Base-by-base conservation (phyloP, 1,140 invertebrate species). In the Drosophila lowei region DNA sequence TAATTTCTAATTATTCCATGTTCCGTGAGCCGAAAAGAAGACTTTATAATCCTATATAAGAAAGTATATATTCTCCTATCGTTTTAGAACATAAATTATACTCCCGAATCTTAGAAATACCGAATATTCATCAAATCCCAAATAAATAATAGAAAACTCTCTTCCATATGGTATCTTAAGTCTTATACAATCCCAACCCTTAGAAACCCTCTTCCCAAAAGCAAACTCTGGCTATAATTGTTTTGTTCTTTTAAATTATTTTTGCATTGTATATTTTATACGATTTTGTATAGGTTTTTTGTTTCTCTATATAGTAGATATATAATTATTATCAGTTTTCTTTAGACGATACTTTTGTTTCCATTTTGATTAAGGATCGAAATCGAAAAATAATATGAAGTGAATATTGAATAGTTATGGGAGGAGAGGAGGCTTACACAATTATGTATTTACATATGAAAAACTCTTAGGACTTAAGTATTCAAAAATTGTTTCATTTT, bases 301-400 rank as follows among this genome's bases (percentile, higher is more conserved):
- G 11, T 13, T 38, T 13, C 34, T 38, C 34, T 38, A 38, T 38
- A 38, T 34, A 4, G 34, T 38, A 38, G 8, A 38, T 13, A 68
- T 56, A 67, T 77, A 77, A 49, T 70, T 83, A 83, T 81, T 73
- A 85, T 79, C 64, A 74, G 63, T 63, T 77, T 72, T 57, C 48
- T 67, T 68, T 64, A 57, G 34, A 38, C 11, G 34, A 38, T 38
- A 38, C 30, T 38, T 38, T 38, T 65, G 70, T 44, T 54, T 75
- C 58, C 55, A 52, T 41, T 25, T 21, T 56, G 34, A 64, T 68
- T 68, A 68, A 68, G 15, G 34, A 67, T 75, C 54, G 54, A 48
- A 70, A 63, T 72, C 44, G 41, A 38, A 58, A 66, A 79, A 48
- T 70, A 85, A 50, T 60, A 50, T 60, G n/a, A 49, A 54, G 44